phyloP scores from a whole-genome alignment of 2,797 vertebrate species.

The Bovichtus variegatus region DNA sequence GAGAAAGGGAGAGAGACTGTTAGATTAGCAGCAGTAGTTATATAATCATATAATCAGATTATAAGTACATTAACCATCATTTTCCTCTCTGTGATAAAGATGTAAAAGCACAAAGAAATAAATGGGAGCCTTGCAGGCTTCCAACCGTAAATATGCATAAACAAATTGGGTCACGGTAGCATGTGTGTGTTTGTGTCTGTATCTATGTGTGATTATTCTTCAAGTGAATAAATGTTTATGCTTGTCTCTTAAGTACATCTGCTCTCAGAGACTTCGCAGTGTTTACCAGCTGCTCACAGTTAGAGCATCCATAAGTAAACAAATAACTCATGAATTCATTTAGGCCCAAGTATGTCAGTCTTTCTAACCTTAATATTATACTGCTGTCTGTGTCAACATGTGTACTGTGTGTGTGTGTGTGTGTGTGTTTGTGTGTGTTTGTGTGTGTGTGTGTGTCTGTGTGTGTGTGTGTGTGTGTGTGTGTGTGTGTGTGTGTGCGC shows the following conservation, averaged over 20 bases:
- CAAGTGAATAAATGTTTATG: constrained; percentile 61
- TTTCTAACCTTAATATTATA: constrained; percentile 32
- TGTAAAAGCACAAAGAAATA: constrained; percentile 43
- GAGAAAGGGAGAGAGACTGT: constrained; percentile 48
- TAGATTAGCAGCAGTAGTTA: constrained; percentile 62
- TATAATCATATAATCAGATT: constrained; percentile 73
- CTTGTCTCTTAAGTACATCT: constrained; percentile 64
- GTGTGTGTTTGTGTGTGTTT: constrained; percentile 7
- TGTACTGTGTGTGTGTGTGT: neutral
- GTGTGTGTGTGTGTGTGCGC: neutral
- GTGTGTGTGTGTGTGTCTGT: neutral
- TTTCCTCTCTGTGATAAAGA: constrained; percentile 65
- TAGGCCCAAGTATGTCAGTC: constrained; percentile 35
- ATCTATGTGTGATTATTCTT: constrained; percentile 41
- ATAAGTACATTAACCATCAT: constrained; percentile 68
- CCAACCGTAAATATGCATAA: constrained; percentile 31
- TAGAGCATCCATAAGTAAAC: constrained; percentile 52
- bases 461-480: constrained; percentile 10
- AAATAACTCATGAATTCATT: constrained; percentile 60
- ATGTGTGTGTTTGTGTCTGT: constrained; percentile 10
- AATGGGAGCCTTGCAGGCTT: constrained; percentile 28
- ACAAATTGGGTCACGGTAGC: constrained; percentile 51
- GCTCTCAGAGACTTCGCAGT: constrained; percentile 51
- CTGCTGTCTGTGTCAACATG: constrained; percentile 7
- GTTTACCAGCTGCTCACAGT: constrained; percentile 67